Evolutionary conservation across 2,797 vertebrate species (phyloP).

Genomic region (Mormyrops boulengeri): DNA sequence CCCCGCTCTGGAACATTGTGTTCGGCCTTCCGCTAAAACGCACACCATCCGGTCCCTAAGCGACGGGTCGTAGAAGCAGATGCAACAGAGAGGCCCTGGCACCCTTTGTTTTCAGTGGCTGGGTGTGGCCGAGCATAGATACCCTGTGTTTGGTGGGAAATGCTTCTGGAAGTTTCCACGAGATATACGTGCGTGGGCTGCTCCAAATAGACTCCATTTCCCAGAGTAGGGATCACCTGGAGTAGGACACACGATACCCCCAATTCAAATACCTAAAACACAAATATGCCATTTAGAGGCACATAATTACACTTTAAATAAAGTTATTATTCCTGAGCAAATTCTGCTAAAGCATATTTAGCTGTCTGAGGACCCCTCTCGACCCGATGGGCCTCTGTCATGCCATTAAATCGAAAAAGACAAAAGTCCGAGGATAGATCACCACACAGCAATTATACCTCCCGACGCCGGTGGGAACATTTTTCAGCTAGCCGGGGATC

Average conservation of each 20-base stretch:
- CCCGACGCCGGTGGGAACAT: constrained; percentile 21
- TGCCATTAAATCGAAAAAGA: neutral
- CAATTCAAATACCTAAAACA: neutral
- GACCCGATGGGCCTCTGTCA: neutral
- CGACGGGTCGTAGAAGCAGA: neutral
- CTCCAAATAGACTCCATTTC: neutral
- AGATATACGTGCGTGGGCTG: constrained; percentile 1
- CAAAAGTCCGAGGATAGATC: constrained; percentile 21
- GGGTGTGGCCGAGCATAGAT: constrained; percentile 9
- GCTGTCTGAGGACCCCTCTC: neutral
- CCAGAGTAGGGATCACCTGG: neutral
- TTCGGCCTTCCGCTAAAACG: neutral
- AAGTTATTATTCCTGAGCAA: neutral
- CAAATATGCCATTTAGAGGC: neutral
- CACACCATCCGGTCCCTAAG: neutral
- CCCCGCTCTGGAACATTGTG: constrained; percentile 16
- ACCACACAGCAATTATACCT: constrained; percentile 26
- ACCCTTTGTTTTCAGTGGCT: constrained; percentile 22
- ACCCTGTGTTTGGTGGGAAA: neutral
- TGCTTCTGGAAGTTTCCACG: neutral
- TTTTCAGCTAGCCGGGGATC: constrained; percentile 16
- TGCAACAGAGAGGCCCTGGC: neutral
- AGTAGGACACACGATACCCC: neutral
- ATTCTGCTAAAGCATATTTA: constrained; percentile 19
- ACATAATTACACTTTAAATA: neutral